Percentiles rank a stretch among this genome's conserved stretches.
Conservation (phyloP, 2,113 vertebrate genomes). For the Callipepla californica region DNA sequence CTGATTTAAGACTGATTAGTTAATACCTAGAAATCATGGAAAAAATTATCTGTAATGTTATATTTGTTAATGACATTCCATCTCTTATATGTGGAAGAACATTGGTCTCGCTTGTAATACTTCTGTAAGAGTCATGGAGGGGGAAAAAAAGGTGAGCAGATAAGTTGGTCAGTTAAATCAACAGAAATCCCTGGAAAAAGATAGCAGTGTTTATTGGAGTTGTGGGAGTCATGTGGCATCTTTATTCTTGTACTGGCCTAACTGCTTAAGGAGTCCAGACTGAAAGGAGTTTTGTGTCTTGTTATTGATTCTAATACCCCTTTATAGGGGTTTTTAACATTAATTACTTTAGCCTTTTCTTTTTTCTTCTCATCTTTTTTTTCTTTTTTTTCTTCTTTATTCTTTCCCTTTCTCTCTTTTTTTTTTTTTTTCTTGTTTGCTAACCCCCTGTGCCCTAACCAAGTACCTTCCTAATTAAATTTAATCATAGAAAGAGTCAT, state of each 20-base stretch:
- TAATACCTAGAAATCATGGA: background rate
- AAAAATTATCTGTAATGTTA: background rate
- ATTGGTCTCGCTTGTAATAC: background rate
- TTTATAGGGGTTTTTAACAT: constrained; percentile 48
- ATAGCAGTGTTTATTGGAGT: background rate
- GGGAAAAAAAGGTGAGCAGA: background rate
- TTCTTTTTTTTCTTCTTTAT: too few relatives aligned
- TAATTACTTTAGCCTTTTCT: background rate
- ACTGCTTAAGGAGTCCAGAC: background rate
- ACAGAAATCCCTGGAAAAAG: background rate
- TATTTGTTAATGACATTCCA: background rate
- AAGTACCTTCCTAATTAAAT: constrained; percentile 68
- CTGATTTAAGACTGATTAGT: background rate
- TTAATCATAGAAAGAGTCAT: constrained; percentile 44
- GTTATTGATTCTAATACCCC: constrained; percentile 4
- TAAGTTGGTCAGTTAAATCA: background rate
- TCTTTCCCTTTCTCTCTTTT: too few relatives aligned
- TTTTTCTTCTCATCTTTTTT: too few relatives aligned
- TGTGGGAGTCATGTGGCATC: background rate
- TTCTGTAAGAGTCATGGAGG: background rate
- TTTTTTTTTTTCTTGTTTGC: background rate
- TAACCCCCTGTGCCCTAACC: constrained; percentile 3
- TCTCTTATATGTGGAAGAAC: background rate
- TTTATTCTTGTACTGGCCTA: background rate
- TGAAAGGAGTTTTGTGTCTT: background rate